A percentile compares a stretch with the other conserved stretches of the same genome.
phyloP scores from a whole-genome alignment of 2,113 vertebrate genomes.

The Ceyx cyanopectus region DNA sequence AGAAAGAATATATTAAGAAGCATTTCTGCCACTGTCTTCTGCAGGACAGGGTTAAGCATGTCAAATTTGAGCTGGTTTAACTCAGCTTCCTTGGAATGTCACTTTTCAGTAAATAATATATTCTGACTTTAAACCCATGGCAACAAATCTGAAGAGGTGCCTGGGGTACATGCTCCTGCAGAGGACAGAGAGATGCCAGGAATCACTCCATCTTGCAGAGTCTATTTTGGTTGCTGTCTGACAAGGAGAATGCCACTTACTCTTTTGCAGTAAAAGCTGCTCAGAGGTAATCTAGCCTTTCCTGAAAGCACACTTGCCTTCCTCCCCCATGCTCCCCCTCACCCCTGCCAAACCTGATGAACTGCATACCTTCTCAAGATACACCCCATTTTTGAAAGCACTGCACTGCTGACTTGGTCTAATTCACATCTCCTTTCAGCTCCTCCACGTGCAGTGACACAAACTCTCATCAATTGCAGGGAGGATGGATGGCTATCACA shows the following conservation, averaged over 20 bases:
- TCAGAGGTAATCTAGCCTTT: background rate
- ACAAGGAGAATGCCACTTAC: background rate
- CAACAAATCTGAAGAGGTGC: background rate
- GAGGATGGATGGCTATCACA: background rate
- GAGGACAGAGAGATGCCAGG: background rate
- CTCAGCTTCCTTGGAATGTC: background rate
- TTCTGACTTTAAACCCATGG: background rate
- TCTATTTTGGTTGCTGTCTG: background rate
- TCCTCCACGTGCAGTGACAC: background rate
- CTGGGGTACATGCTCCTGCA: background rate
- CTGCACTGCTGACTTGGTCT: background rate
- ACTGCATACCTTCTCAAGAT: slow-evolving; percentile 45
- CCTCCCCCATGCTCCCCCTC: background rate
- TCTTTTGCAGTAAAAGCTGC: background rate
- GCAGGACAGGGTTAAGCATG: background rate
- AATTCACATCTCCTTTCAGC: background rate
- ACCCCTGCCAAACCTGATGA: slow-evolving; percentile 24
- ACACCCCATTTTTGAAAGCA: slow-evolving; percentile 11
- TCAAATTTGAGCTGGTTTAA: background rate
- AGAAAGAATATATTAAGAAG: background rate
- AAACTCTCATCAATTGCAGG: background rate
- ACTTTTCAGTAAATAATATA: background rate
- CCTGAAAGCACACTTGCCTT: background rate
- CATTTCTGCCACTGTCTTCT: background rate
- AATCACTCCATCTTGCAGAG: background rate